A percentile compares a stretch with the other conserved stretches of the same genome.
Evolutionary conservation across 2,888 invertebrate genomes (phyloP).

Genomic region (Metalampra italica): DNA sequence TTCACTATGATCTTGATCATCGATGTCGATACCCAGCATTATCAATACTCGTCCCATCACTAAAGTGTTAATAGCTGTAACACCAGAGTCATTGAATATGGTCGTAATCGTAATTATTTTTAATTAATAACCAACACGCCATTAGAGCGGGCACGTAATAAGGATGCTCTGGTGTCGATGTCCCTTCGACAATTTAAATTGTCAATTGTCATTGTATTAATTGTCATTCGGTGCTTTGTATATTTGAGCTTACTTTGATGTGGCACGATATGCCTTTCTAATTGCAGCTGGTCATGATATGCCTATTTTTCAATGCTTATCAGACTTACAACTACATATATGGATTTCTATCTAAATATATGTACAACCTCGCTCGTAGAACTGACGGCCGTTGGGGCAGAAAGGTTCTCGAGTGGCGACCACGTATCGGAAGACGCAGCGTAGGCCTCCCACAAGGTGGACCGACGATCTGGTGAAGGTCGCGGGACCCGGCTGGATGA

Average conservation of each 20-base stretch:
- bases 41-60: conserved; percentile 31
- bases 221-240: not conserved
- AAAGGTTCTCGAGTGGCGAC: no score
- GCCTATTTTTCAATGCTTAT: no score
- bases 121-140: conserved; percentile 78
- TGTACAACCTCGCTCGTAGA: no score
- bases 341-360: no score
- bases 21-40: not conserved
- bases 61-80: conserved; percentile 70
- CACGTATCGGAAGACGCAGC: no score
- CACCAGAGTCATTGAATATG: conserved; percentile 78
- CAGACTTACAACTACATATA: no score
- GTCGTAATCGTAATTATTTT: conserved; percentile 79
- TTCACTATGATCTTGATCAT: no score
- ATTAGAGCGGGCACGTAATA: conserved; percentile 69
- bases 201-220: conserved; percentile 20
- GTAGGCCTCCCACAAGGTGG: no score
- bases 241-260: not conserved
- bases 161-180: conserved; percentile 73
- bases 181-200: conserved; percentile 58
- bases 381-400: no score
- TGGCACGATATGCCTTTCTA: not conserved
- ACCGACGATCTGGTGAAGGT: no score
- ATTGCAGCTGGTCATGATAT: no score
- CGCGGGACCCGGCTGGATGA: no score